Base-by-base conservation (phyloP, 2,888 invertebrate species). In the Zygaena filipendulae region DNA sequence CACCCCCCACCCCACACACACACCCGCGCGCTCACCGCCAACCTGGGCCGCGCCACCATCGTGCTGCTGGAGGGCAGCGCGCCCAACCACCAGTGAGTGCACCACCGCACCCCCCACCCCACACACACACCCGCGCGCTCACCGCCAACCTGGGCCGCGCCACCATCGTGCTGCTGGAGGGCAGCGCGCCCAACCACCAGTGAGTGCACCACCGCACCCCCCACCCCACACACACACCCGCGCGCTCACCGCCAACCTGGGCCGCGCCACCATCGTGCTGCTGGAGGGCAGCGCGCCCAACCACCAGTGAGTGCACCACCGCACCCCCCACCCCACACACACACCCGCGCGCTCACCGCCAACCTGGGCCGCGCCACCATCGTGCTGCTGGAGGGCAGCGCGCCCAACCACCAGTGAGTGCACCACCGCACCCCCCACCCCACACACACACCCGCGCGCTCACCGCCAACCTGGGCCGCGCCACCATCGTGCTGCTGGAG, bases 341-440 rank as follows among this genome's bases (percentile, higher is more conserved):
- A 90, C 0, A 92, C 92, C 56, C 88, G 90, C 67, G 90, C 92
- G 22, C 79, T 93, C 11, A 91, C 92, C 2, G 95, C 91, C 1
- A 91, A 92, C 64, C 85, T 92, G 12, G 92, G 92, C 0, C 80
- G 90, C 29, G 90, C 92, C 1, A 91, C 90, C 88, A 91, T 93
- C 35, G 90, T 91, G 16, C 67, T 94, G 20, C 61, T 92, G 20
- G 22, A 22, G 11, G 11, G 11, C 22, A 3, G 11, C 11, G 22
- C 22, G 11, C 22, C 4, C 3, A 10, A 22, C 8, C 22, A 9
- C n/a, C 22, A 12, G 6, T 13, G 3, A 5, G 18, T 16, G 4
- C 9, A 13, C n/a, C n/a, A n/a, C n/a, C n/a, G n/a, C n/a, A n/a
- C n/a, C n/a, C n/a, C n/a, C n/a, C n/a, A n/a, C 20, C 8, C 20